Evolutionary conservation across 2,888 invertebrate species (phyloP), one percentile per base, ranked within the genome.

Genomic region (Lottia gigantea): DNA sequence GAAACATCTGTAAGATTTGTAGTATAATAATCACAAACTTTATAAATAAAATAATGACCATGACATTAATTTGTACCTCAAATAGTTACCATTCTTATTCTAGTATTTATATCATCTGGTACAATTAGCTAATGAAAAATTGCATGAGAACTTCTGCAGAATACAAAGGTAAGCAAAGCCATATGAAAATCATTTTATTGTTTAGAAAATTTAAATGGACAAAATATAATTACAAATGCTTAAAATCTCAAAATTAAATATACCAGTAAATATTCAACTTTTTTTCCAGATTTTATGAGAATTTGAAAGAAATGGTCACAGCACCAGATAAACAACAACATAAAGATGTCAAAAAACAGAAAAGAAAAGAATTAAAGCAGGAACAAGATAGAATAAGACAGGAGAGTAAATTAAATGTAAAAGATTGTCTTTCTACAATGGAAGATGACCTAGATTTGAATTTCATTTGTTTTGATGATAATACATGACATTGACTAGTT

Each of bases 61-160:
- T 15, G 23, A 6, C 2, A 14, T 26, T 25, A 16, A 31, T 64
- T 14, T n/a, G 4, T 46, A 19, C 61, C 19, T 45, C 19, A 40
- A 61, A 2, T 45, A 6, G 1, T 64, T 12, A 1, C 31, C 25
- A 16, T 68, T 68, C 71, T 71, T 73, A 72, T 85, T 86, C 40
- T 84, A 89, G 87, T 89, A 89, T 75, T 62, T 89, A 25, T 77
- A 80, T 62, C 83, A 81, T 72, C 73, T 89, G 7, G 76, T 82
- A 8, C 78, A 81, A 31, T 80, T 83, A 67, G 85, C 87, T 12
- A 88, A 88, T 74, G 78, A 76, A 46, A 86, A 84, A 71, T 78
- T 86, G 81, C 66, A 77, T 66, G 82, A 83, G 72, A 86, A 86
- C 66, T 71, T 80, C 7, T 69, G 62, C 16, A 78, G 80, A 72